Evolutionary conservation across 2,888 invertebrate genomes (phyloP).

Genomic region (Schizotus pectinicornis): DNA sequence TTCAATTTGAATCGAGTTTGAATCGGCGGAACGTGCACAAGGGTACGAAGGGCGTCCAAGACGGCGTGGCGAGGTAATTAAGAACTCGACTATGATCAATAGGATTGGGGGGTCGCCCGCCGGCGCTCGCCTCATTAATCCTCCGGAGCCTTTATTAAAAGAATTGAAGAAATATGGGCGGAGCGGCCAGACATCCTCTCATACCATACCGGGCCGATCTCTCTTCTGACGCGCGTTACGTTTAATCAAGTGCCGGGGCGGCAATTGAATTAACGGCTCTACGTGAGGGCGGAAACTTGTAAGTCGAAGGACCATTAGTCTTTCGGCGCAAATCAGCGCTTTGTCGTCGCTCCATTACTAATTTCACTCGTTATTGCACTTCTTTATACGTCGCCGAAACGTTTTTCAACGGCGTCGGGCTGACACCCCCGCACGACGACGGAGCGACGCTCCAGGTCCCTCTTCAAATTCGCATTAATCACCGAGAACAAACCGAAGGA

Average conservation of each 20-base stretch:
- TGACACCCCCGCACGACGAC: constrained; percentile 5
- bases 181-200: constrained; percentile 48
- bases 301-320: constrained; percentile 57
- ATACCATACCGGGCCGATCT: constrained; percentile 41
- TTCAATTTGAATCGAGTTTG: constrained; percentile 54
- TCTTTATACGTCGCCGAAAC: constrained; percentile 19
- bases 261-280: constrained; percentile 56
- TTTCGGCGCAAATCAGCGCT: constrained; percentile 56
- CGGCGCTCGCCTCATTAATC: constrained; percentile 58
- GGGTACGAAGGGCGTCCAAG: constrained; percentile 38
- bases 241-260: constrained; percentile 55
- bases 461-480: constrained; percentile 12
- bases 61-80: constrained; percentile 52
- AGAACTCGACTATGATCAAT: constrained; percentile 57
- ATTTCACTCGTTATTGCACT: constrained; percentile 42
- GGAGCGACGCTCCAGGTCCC: constrained; percentile 2
- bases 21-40: constrained; percentile 54
- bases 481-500: constrained; percentile 1
- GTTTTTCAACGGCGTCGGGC: background rate
- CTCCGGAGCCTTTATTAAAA: constrained; percentile 60
- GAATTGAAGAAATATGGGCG: constrained; percentile 62
- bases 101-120: constrained; percentile 44
- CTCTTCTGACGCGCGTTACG: constrained; percentile 46
- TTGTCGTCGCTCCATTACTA: constrained; percentile 54
- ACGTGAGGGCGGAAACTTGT: constrained; percentile 56